Evolutionary conservation across 2,113 vertebrate genomes (phyloP), one percentile per base, ranked within the genome.

Genomic region (Triplophysa dalaica): DNA sequence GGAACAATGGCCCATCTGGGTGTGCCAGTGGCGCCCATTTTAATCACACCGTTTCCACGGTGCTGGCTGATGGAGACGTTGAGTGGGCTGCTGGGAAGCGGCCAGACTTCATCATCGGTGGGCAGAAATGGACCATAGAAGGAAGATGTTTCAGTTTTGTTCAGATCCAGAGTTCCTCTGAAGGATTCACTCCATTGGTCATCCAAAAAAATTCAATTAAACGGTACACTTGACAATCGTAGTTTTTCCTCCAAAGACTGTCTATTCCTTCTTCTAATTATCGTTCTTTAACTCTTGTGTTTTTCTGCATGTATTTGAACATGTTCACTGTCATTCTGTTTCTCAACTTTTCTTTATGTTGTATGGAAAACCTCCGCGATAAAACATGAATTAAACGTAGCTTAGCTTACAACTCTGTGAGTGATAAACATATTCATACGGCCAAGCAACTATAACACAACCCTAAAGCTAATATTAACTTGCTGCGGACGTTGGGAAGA

Each of bases 11-110:
- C 87, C 87, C 85, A 87, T 86, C 87, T 90, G 89, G 87, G 86
- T 92, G 89, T 91, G 90, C 90, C 92, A 91, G 89, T 87, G 87
- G 90, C 90, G 87, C 89, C 88, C 87, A 87, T 91, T 91, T 92
- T 91, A 91, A 92, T 92, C 90, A 89, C 89, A 87, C 83, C 87
- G 87, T 88, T 90, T 90, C 89, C 87, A 90, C 88, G 86, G 86
- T 87, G 87, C 88, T 88, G 88, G 89, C 89, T 92, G 90, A 91
- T 92, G 91, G 90, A 92, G 90, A 90, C 84, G 86, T 91, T 86
- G 87, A 85, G 89, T 87, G 85, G 82, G 87, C 83, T 83, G 81
- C 86, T 90, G 90, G 89, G 87, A 84, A 77, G 81, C 13, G 81
- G 91, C 90, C 92, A 93, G 87, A 24, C 56, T 60, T 65, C 22